Evolutionary conservation across 1,140 invertebrate species (phyloP).

Genomic region (Cyclina sinensis): DNA sequence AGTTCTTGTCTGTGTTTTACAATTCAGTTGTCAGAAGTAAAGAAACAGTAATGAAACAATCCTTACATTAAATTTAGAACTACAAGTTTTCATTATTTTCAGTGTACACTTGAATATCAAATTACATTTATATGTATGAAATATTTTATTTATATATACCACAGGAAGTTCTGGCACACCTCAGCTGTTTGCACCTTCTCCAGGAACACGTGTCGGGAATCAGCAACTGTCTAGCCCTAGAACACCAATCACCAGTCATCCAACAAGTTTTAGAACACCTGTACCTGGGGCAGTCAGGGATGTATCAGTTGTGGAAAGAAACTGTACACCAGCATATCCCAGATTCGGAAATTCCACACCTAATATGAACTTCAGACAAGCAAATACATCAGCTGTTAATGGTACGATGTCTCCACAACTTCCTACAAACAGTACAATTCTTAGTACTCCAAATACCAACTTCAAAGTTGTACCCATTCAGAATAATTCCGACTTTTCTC

Average conservation of each 20-base stretch:
- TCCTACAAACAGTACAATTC: neutral
- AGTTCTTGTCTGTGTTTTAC: too few species aligned
- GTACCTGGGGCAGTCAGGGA: neutral
- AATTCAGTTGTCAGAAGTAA: too few species aligned
- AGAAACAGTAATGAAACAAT: too few species aligned
- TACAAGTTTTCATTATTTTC: too few species aligned
- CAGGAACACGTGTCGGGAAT: neutral
- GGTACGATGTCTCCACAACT: neutral
- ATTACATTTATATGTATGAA: too few species aligned
- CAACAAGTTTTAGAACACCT: neutral
- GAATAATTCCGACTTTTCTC: neutral
- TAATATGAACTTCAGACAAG: neutral
- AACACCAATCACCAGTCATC: neutral
- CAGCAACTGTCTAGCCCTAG: neutral
- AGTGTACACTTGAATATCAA: too few species aligned
- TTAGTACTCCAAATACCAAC: conserved; percentile 27
- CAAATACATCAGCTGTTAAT: neutral
- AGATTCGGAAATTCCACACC: neutral
- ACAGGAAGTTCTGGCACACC: conserved; percentile 45
- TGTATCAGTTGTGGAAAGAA: neutral
- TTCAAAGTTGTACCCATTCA: conserved; percentile 1
- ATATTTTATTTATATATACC: too few species aligned
- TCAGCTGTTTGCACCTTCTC: conserved; percentile 6
- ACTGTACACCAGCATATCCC: neutral
- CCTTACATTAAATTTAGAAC: too few species aligned